Conservation (phyloP, 2,888 invertebrate species). For the Neoaliturus tenellus region DNA sequence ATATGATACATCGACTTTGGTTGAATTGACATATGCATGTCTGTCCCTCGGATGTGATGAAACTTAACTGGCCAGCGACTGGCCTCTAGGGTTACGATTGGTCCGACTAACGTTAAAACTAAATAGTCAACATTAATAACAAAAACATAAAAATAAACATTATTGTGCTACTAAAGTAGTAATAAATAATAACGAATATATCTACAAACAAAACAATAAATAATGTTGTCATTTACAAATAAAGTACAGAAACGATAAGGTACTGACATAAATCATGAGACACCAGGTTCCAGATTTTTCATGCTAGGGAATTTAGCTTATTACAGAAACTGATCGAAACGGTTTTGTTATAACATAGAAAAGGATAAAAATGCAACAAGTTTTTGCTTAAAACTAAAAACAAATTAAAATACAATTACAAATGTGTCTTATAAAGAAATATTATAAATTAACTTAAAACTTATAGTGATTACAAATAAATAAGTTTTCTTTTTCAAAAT, state of each 20-base stretch:
- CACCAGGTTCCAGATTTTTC: too few species aligned
- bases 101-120: constrained; percentile 43
- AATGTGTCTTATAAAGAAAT: too few species aligned
- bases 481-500: too few species aligned
- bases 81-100: constrained; percentile 49
- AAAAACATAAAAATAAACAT: constrained; percentile 38
- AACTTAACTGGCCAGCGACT: constrained; percentile 44
- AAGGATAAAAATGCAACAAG: too few species aligned
- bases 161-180: constrained; percentile 35
- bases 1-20: constrained; percentile 61
- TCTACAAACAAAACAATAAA: constrained; percentile 54
- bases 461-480: too few species aligned
- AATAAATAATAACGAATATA: constrained; percentile 51
- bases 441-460: too few species aligned
- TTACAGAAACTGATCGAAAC: too few species aligned
- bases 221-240: constrained; percentile 43
- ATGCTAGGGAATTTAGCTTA: too few species aligned
- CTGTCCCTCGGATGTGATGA: constrained; percentile 13
- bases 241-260: constrained; percentile 47
- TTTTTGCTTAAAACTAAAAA: too few species aligned
- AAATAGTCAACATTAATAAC: constrained; percentile 45
- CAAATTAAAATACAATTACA: too few species aligned
- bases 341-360: too few species aligned
- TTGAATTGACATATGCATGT: constrained; percentile 58
- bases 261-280: too few species aligned